Conservation (phyloP, 1,140 invertebrate genomes). For the Tachypleus tridentatus region DNA sequence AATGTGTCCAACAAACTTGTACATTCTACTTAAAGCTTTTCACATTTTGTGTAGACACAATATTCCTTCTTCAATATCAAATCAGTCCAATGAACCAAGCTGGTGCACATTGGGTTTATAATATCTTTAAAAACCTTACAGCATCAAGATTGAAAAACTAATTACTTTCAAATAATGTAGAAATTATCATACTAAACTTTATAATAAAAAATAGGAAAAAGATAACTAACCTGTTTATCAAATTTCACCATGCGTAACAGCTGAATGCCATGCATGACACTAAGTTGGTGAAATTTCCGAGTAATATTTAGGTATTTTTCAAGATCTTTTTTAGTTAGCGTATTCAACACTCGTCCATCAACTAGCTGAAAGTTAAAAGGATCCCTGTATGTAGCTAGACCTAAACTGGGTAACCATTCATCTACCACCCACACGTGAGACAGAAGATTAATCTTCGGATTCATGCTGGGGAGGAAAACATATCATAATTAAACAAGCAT, state of each 20-base stretch:
- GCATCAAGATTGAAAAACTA: no score
- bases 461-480: constrained; percentile 49
- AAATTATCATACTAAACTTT: no score
- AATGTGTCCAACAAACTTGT: no score
- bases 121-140: no score
- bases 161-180: no score
- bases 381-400: constrained; percentile 74
- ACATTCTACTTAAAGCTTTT: no score
- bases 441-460: constrained; percentile 69
- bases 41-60: no score
- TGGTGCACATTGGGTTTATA: no score
- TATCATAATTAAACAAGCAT: no score
- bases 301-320: constrained; percentile 78
- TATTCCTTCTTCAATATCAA: no score
- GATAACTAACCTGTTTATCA: constrained; percentile 61
- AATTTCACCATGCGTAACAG: constrained; percentile 81
- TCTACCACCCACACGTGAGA: constrained; percentile 83
- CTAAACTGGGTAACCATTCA: constrained; percentile 81
- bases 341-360: constrained; percentile 80
- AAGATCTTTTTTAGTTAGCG: constrained; percentile 81
- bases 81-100: no score
- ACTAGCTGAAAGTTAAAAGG: constrained; percentile 79
- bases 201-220: no score
- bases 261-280: constrained; percentile 84
- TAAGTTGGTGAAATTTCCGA: constrained; percentile 83